Evolutionary conservation across 2,888 invertebrate species (phyloP), one percentile per base, ranked within the genome.

Genomic region (Polydrusus tereticollis): DNA sequence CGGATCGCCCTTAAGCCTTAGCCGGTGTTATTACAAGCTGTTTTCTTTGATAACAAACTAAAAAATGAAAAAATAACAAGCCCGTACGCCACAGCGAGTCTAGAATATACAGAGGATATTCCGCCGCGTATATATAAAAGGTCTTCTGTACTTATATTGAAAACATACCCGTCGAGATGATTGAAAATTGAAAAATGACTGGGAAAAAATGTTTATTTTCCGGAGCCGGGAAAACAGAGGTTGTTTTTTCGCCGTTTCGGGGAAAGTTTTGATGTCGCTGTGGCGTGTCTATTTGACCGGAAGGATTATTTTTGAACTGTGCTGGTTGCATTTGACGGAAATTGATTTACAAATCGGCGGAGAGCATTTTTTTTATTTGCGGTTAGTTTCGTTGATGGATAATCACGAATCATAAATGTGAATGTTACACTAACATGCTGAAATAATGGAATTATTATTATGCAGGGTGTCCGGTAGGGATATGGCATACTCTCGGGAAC

Each of bases 21-120:
- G 66, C 75, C 75, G 59, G 71, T 78, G 77, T 80, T 80, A 80
- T 81, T 80, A 79, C 79, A 79, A 78, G 78, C 80, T 83, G 83
- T 83, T 84, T 84, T 82, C 81, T 82, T 81, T 82, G 82, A 83
- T 83, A 83, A 83, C 82, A 83, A 78, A 78, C 82, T 82, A 83
- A 84, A 84, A 84, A 84, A 84, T 84, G 83, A 79, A 84, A 84
- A 83, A 84, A 84, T 82, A 84, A 84, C 83, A 84, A 80, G 79
- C 38, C 59, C 14, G 75, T 75, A 64, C 77, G 78, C 77, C 70
- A 76, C 78, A 78, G 76, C 75, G 66, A 74, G 72, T 71, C 74
- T 76, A 71, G 75, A 76, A 76, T 78, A 73, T 67, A 70, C 67
- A 75, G 72, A 76, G 75, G 73, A 69, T 69, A 65, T 69, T 69